Evolutionary conservation across 2,797 vertebrate species (phyloP), one percentile per base, ranked within the genome.

Genomic region (Hippopotamyrus pictus): DNA sequence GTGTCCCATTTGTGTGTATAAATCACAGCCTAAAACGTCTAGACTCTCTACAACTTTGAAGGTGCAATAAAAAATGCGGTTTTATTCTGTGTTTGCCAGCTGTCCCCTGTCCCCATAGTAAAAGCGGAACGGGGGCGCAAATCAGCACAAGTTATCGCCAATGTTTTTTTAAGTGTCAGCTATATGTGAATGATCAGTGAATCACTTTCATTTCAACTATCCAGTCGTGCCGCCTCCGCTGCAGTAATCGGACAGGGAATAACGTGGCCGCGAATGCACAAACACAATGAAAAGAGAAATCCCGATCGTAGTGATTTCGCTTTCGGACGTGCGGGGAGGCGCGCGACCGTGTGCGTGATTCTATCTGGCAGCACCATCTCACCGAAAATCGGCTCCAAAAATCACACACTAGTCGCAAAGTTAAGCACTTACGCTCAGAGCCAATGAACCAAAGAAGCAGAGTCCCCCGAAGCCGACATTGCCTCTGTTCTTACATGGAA

Each of bases 371-470:
- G 19, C 6, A 12, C 62, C 25, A 33, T 69, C 25, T 41, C 69
- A 19, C 14, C 73, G 2, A 19, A 44, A 44, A 76, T 3, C 33
- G 2, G 14, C 5, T 54, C 33, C n/a, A 86, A 53, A 44, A 82
- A 41, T 79, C 73, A 19, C 33, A 11, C 17, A 44, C 73, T 44
- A 46, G 46, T 50, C 22, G 6, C 3, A 22, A 22, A 22, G 41
- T 50, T 53, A 76, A 22, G 37, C 41, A 85, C 88, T 89, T 89
- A 89, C 88, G 54, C 44, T 89, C 44, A 84, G 54, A 51, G 54
- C 54, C 79, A 29, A 33, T 25, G 88, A 50, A 29, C 46, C 44
- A 14, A 33, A 65, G 44, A 3, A 51, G 25, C 59, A 2, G 88
- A 2, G 53, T 84, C 79, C 41, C 22, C 69, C 57, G 54, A 62